These are phyloP conservation scores for Mythimna ferrago DNA, from an alignment of 2,888 invertebrate species.

Conservation along the genomic window DNA sequence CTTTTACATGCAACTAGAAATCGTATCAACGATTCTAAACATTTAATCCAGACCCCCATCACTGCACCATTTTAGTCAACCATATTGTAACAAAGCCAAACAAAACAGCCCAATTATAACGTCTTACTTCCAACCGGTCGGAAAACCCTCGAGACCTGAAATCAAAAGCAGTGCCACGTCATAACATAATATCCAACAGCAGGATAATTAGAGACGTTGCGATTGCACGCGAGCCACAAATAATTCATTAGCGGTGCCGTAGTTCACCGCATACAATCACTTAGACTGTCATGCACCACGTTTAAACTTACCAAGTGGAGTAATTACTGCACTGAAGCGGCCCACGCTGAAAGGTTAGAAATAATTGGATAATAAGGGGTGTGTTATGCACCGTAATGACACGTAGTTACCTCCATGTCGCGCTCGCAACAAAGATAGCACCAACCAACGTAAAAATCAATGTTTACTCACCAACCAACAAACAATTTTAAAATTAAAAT, in stretches of 20 bases:
- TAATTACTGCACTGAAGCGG: constrained; percentile 82
- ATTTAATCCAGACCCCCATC: not conserved
- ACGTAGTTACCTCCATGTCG: constrained; percentile 77
- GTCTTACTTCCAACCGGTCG: constrained; percentile 50
- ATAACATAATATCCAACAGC: constrained; percentile 71
- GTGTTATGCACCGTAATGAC: constrained; percentile 86
- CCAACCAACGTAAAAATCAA: constrained; percentile 49
- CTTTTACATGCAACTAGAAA: not conserved
- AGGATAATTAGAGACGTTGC: constrained; percentile 79
- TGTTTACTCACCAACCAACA: constrained; percentile 33
- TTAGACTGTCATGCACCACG: constrained; percentile 88
- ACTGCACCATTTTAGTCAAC: constrained; percentile 12
- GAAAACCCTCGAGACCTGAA: constrained; percentile 62
- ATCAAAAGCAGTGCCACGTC: constrained; percentile 72
- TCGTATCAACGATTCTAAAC: not conserved
- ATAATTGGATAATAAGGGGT: constrained; percentile 88
- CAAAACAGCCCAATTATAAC: constrained; percentile 55
- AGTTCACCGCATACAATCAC: constrained; percentile 86
- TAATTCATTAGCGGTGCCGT: constrained; percentile 86
- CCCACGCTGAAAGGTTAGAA: constrained; percentile 88
- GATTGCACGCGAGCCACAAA: constrained; percentile 87
- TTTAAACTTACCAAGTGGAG: constrained; percentile 83
- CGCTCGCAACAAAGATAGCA: constrained; percentile 64
- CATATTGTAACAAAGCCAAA: constrained; percentile 23
- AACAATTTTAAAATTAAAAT: constrained; percentile 48